phyloP scores from a whole-genome alignment of 2,888 invertebrate species.

The Agelastica alni region DNA sequence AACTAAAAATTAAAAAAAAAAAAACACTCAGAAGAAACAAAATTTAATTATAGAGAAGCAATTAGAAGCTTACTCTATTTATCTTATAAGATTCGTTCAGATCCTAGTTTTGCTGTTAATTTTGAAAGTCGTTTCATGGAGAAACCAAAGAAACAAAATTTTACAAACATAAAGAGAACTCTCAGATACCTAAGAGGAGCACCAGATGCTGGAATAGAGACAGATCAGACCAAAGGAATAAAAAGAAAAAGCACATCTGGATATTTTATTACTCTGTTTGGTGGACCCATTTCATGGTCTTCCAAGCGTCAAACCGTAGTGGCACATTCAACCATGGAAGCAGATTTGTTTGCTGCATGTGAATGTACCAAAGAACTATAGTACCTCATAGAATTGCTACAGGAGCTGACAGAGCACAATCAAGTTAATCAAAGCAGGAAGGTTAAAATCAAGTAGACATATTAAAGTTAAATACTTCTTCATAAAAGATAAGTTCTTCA shows the following conservation, averaged over 20 bases:
- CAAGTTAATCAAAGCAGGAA: too few species aligned
- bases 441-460: too few species aligned
- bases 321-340: conserved; percentile 3
- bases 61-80: not conserved
- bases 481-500: too few species aligned
- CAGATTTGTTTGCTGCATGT: conserved; percentile 7
- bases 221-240: conserved; percentile 2
- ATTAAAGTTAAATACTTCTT: too few species aligned
- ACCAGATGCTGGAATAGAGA: not conserved
- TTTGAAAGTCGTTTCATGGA: too few species aligned
- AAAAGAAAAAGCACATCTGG: not conserved
- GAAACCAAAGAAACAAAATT: not conserved
- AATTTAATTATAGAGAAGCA: not conserved
- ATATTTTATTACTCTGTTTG: not conserved
- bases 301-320: conserved; percentile 1
- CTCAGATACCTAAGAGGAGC: not conserved
- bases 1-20: not conserved
- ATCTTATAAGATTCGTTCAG: not conserved
- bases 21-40: too few species aligned
- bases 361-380: conserved; percentile 4
- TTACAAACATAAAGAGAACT: not conserved
- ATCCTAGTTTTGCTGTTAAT: not conserved
- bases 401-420: too few species aligned
- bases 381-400: too few species aligned
- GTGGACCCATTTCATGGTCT: conserved; percentile 5